Base-by-base conservation (phyloP, 2,797 vertebrate genomes). In the Lepilemur septentrionalis region DNA sequence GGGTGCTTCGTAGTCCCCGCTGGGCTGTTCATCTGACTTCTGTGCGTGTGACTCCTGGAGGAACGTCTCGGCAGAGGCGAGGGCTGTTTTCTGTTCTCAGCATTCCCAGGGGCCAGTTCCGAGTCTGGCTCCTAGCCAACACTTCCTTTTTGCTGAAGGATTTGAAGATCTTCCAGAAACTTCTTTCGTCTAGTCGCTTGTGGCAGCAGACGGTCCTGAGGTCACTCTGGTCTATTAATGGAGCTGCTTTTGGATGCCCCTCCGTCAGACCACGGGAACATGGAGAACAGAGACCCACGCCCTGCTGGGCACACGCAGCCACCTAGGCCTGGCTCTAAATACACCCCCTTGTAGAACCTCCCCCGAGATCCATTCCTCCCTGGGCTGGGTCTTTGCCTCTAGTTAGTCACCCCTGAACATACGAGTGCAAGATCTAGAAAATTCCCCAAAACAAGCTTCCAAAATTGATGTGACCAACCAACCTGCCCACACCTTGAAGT, bases 391-490 rank as follows among this genome's bases (percentile, higher is more conserved):
- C 41, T 65, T 67, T 52, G 32, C 65, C 94, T 75, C 25, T 48
- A 55, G 65, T 4, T 2, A 32, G 80, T 85, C 18, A 88, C 35
- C 67, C 30, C 5, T 43, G 13, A 83, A 43, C 5, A 25, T 7
- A 41, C 0, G 28, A 35, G 12, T 20, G 12, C 0, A 41, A 41
- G 52, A 81, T 43, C 65, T 28, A 57, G 87, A 97, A 94, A 94
- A 70, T 86, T 95, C 83, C 93, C 72, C 63, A 78, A 75, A 28
- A 65, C 50, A 79, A 25, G 38, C 57, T 91, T 48, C 81, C 67
- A 50, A 59, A 52, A 76, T 35, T 61, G 48, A 70, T 4, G 0
- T 10, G 32, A 88, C 55, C 61, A 75, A 28, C 15, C 20, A 59
- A 63, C 20, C 11, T 28, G 59, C 69, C 55, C 23, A 61, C 22